Conservation (phyloP, 2,113 vertebrate species). For the Spea multiplicata region DNA sequence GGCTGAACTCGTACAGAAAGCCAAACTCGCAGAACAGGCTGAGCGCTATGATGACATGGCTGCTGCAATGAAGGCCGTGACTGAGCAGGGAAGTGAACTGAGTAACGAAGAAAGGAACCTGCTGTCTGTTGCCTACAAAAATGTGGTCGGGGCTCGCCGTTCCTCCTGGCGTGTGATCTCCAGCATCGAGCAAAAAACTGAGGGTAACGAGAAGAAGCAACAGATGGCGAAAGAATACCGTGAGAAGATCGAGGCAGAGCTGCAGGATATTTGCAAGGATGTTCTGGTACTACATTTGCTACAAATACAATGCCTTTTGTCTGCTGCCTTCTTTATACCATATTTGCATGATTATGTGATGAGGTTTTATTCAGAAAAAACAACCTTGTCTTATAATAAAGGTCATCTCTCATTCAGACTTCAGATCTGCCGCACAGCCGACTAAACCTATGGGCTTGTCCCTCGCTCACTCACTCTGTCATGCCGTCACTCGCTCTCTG, state of each 20-base stretch:
- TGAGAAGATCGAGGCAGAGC: constrained; percentile 90
- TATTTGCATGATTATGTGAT: too few relatives aligned
- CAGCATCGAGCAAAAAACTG: constrained; percentile 95
- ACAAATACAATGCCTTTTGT: too few relatives aligned
- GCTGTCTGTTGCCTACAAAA: constrained; percentile 97
- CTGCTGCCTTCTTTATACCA: too few relatives aligned
- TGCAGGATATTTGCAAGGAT: constrained; percentile 95
- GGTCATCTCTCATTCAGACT: too few relatives aligned
- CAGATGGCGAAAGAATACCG: constrained; percentile 94
- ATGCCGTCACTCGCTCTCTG: too few relatives aligned
- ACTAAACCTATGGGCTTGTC: too few relatives aligned
- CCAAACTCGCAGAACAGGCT: constrained; percentile 94
- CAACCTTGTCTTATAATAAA: too few relatives aligned
- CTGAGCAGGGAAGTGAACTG: constrained; percentile 89
- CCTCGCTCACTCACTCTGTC: too few relatives aligned
- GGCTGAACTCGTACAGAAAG: constrained; percentile 96
- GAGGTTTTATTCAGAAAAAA: too few relatives aligned
- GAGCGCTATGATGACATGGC: constrained; percentile 99
- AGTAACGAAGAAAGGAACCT: constrained; percentile 97
- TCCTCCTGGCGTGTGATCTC: constrained; percentile 96
- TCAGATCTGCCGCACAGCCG: too few relatives aligned
- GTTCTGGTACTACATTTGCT: constrained; percentile 79
- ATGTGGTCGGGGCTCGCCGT: constrained; percentile 93
- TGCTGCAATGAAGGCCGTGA: constrained; percentile 93
- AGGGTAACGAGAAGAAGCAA: constrained; percentile 94